Evolutionary conservation across 2,113 vertebrate genomes (phyloP).

Genomic region (Alethe diademata): DNA sequence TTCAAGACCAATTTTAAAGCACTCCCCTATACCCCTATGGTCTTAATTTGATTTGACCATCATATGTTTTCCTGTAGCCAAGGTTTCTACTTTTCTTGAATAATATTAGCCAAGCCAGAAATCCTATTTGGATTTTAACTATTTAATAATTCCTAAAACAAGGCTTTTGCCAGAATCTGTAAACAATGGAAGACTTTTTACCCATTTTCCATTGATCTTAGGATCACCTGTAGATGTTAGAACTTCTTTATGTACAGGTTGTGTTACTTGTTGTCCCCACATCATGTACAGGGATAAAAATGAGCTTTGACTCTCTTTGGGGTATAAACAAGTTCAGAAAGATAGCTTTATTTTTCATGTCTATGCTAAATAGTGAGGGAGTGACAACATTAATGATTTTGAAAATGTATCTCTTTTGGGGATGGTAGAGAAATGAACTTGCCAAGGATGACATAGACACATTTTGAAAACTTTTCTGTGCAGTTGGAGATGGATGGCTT

Average conservation of each 20-base stretch:
- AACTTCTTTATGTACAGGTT: background rate
- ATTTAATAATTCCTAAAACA: background rate
- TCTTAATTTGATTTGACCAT: background rate
- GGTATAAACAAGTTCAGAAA: background rate
- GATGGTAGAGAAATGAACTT: background rate
- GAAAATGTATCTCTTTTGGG: background rate
- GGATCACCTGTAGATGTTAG: background rate
- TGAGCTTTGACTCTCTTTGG: background rate
- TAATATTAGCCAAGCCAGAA: background rate
- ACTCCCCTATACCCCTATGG: fast-evolving
- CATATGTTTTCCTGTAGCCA: background rate
- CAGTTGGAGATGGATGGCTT: background rate
- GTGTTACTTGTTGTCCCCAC: background rate
- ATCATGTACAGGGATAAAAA: background rate
- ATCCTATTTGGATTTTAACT: background rate
- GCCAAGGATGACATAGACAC: background rate
- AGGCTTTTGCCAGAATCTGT: background rate
- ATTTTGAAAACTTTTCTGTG: background rate
- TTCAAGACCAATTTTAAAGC: background rate
- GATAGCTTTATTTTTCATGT: background rate
- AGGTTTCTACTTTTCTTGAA: background rate
- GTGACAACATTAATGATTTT: background rate
- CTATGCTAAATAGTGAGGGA: background rate
- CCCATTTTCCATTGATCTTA: background rate
- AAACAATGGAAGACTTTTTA: background rate